These are phyloP conservation scores for Limosa lapponica DNA, from an alignment of 2,797 vertebrate genomes.

Conservation along the genomic window DNA sequence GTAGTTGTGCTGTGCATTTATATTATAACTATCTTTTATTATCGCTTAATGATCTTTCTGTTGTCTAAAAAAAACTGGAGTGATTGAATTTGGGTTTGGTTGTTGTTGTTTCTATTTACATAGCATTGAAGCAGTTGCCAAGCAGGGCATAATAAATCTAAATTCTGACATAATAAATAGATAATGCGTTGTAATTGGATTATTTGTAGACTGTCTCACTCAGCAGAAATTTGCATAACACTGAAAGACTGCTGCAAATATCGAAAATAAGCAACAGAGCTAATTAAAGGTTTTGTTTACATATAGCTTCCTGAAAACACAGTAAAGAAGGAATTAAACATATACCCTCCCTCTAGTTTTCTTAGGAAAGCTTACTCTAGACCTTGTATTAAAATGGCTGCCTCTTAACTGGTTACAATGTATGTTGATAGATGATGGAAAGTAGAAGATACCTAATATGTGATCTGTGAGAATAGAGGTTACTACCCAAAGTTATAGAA, in stretches of 20 bases:
- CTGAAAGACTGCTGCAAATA: slow-evolving; percentile 27
- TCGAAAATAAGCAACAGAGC: slow-evolving; percentile 4
- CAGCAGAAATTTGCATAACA: slow-evolving; percentile 29
- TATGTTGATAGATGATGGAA: not conserved
- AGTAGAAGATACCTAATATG: not conserved
- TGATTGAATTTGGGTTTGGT: not conserved
- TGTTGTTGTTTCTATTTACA: slow-evolving; percentile 7
- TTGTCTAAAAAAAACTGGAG: not conserved
- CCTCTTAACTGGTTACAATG: not conserved
- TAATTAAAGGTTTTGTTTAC: slow-evolving; percentile 59
- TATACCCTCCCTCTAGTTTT: not conserved
- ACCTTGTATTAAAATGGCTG: not conserved
- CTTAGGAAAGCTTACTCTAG: not conserved
- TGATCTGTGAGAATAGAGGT: not conserved
- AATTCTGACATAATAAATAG: slow-evolving; percentile 55
- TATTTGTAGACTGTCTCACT: slow-evolving; percentile 59
- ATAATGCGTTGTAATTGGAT: slow-evolving; percentile 58
- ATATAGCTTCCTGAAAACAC: not conserved
- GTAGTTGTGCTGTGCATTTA: not conserved
- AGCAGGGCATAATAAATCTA: slow-evolving; percentile 29
- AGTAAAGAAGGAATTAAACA: not conserved
- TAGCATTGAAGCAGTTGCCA: slow-evolving; percentile 22
- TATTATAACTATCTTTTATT: not conserved
- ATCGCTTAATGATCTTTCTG: slow-evolving; percentile 47
- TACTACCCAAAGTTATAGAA: not conserved